Base-by-base conservation (phyloP, 2,797 vertebrate species). In the Craterocephalus amniculus region DNA sequence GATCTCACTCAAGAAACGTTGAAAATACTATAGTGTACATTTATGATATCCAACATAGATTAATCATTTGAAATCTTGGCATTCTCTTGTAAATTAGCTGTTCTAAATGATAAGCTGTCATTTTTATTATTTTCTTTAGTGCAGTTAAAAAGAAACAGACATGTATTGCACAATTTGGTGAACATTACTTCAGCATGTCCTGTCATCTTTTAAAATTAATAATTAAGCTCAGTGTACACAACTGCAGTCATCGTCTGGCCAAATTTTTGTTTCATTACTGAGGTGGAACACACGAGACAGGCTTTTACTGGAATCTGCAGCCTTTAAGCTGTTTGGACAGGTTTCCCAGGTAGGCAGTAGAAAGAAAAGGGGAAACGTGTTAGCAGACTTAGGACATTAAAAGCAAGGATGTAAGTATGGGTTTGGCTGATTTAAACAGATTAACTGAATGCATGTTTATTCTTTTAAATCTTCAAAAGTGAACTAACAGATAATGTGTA, bases 221-320 rank as follows among this genome's bases (percentile, higher is more conserved):
- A 48, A 92, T 93, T 93, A 91, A 70, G 83, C 87, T 72, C 38
- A 85, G 51, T 65, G 77, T 86, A 89, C 86, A 88, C 86, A 88
- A 40, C 62, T 80, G 73, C 35, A 64, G 64, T 74, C 54, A 45
- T 29, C 40, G 60, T 63, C 34, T 63, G 64, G 70, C 74, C 77
- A 74, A 48, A 83, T 67, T 76, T 79, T 75, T 63, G 59, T 26
- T 63, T 56, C 49, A 76, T 67, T 80, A 66, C 51, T 63, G 63
- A 81, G 57, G 59, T 73, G 58, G n/a, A 80, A 70, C 26, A 27
- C 71, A 76, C 35, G 26, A 7, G 72, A 26, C 69, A 57, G 67
- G 57, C 51, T 66, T 74, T 58, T 52, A 62, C 72, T 32, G 76
- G 49, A 77, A 74, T 72, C 64, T 35, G 32, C 60, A 27, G 70